These are phyloP conservation scores for Meriones unguiculatus DNA, from an alignment of 2,113 vertebrate genomes.

Conservation along the genomic window DNA sequence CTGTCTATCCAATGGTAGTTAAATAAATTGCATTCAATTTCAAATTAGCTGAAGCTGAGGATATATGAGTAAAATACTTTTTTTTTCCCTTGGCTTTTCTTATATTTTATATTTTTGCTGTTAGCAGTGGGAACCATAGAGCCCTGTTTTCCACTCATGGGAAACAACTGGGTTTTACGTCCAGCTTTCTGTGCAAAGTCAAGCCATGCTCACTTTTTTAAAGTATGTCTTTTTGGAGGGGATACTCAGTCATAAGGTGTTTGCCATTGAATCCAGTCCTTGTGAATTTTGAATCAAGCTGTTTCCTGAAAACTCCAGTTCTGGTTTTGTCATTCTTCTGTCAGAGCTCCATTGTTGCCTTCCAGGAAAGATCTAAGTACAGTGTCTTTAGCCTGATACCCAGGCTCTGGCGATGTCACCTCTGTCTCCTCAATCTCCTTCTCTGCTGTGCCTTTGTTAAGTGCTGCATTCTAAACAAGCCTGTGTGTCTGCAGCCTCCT, in stretches of 20 bases:
- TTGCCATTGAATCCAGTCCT: not conserved
- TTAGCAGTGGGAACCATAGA: not conserved
- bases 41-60: not conserved
- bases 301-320: rapidly evolving
- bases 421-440: rapidly evolving
- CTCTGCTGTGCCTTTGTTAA: rapidly evolving
- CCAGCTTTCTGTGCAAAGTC: not conserved
- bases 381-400: rapidly evolving
- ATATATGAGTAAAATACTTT: not conserved
- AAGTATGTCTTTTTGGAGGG: not conserved
- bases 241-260: not conserved
- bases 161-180: not conserved
- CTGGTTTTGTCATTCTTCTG: not conserved
- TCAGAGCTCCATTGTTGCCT: rapidly evolving
- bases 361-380: not conserved
- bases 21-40: not conserved
- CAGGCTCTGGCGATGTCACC: rapidly evolving
- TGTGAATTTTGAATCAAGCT: not conserved
- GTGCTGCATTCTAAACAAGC: not conserved
- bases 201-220: not conserved
- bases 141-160: not conserved
- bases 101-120: not conserved
- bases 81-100: not conserved
- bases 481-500: rapidly evolving
- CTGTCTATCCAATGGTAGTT: not conserved